Base-by-base conservation (phyloP, 2,888 invertebrate species). In the Plutella xylostella region DNA sequence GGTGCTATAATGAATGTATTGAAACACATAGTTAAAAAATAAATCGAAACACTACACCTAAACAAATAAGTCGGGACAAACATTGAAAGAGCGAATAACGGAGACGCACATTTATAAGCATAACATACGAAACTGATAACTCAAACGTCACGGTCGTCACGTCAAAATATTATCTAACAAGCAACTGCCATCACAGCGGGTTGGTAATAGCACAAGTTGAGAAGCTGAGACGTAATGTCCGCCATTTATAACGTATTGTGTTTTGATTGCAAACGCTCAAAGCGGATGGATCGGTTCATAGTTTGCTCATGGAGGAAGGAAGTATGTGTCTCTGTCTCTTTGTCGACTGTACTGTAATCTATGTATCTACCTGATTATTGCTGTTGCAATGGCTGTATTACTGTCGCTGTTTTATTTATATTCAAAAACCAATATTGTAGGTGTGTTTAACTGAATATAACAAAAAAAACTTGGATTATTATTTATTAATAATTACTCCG, bases 201-300 rank as follows among this genome's bases (percentile, higher is more conserved):
- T 63, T 55, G 59, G 68, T 70, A 65, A 69, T 70, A 62, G 66
- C 58, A 57, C 65, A 66, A 72, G 70, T 71, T 72, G 58, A 65
- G 66, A 65, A 68, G 70, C 62, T 58, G 57, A 60, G 54, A 55
- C 25, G 45, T 75, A 76, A 76, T 74, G 74, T 63, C 60, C 55
- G 65, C 70, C 63, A 80, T 83, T 74, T 72, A 79, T 80, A 79
- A 78, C 69, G 77, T 78, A 82, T 83, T 83, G 82, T 83, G 70
- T 73, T 80, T 78, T 80, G 82, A 83, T 82, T 74, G 75, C 62
- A 18, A 19, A 28, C 28, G 38, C 38, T 38, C 30, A 25, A 38
- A 38, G 17, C 25, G 43, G n/a, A 43, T 38, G 30, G 37, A 38
- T 38, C 31, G n/a, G 20, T 12, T 17, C 30, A n/a, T n/a, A n/a